These are phyloP conservation scores for Todiramphus saurophagus DNA, from an alignment of 2,113 vertebrate species.

Conservation along the genomic window DNA sequence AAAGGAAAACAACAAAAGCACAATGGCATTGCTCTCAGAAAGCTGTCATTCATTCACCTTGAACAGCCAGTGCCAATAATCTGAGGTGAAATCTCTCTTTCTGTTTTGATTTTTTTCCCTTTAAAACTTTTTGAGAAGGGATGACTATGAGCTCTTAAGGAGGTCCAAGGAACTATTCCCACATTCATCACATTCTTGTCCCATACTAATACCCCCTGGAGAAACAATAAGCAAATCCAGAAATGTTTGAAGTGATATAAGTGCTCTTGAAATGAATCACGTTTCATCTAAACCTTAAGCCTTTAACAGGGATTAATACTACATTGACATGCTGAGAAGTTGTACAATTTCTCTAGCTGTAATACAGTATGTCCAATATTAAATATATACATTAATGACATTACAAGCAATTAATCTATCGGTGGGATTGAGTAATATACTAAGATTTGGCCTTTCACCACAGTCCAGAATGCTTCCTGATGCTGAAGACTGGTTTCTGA, in stretches of 20 bases:
- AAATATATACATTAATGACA: not conserved
- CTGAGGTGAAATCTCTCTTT: not conserved
- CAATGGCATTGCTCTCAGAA: not conserved
- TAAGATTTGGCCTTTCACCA: not conserved
- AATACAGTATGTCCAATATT: not conserved
- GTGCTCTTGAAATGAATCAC: not conserved
- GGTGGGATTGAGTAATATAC: not conserved
- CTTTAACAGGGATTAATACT: not conserved
- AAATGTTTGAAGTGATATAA: not conserved
- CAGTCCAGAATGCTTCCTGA: not conserved
- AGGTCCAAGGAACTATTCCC: not conserved
- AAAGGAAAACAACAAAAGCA: not conserved
- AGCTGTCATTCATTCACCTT: not conserved
- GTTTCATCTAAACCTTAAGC: not conserved
- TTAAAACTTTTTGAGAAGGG: not conserved
- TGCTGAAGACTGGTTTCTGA: not conserved
- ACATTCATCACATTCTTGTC: not conserved
- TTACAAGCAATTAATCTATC: not conserved
- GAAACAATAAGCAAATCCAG: not conserved
- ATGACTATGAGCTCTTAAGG: not conserved
- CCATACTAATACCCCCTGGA: not conserved
- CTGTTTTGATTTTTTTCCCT: not conserved
- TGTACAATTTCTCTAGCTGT: not conserved
- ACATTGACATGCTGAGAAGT: not conserved
- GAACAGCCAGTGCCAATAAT: not conserved